Conservation (phyloP, 2,797 vertebrate species). For the Lepus townsendii region DNA sequence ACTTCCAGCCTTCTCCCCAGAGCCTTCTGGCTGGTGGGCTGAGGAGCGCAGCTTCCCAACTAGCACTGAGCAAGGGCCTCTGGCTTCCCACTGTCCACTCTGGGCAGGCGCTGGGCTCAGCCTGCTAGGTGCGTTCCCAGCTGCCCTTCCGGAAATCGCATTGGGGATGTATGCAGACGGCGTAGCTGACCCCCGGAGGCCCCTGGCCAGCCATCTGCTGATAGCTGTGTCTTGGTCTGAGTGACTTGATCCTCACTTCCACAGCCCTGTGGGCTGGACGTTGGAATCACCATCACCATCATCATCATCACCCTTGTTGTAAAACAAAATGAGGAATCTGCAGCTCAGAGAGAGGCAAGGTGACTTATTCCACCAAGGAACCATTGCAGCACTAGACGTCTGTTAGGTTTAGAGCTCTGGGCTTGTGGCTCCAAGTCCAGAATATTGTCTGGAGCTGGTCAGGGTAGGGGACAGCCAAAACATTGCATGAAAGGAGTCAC, state of each 20-base stretch:
- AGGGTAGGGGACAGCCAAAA: neutral
- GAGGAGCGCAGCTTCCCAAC: neutral
- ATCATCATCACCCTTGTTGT: neutral
- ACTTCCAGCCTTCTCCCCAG: neutral
- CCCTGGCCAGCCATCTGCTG: neutral
- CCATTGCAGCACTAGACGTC: neutral
- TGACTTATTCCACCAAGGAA: neutral
- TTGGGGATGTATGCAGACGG: neutral
- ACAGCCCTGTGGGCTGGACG: neutral
- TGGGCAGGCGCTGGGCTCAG: neutral
- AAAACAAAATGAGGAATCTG: neutral
- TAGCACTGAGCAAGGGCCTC: neutral
- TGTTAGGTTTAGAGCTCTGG: neutral
- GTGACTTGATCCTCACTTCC: neutral
- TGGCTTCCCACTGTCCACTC: neutral
- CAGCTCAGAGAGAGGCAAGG: neutral
- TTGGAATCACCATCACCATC: neutral
- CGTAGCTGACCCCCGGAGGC: neutral
- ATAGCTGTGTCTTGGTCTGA: neutral
- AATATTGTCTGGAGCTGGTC: conserved; percentile 16
- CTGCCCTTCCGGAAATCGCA: neutral
- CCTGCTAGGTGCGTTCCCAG: neutral
- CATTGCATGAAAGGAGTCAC: neutral
- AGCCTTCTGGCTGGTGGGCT: neutral
- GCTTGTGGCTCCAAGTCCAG: neutral